Percentiles rank a stretch among this genome's conserved stretches.
phyloP scores from a whole-genome alignment of 2,797 vertebrate genomes.

The Nyctibius grandis region DNA sequence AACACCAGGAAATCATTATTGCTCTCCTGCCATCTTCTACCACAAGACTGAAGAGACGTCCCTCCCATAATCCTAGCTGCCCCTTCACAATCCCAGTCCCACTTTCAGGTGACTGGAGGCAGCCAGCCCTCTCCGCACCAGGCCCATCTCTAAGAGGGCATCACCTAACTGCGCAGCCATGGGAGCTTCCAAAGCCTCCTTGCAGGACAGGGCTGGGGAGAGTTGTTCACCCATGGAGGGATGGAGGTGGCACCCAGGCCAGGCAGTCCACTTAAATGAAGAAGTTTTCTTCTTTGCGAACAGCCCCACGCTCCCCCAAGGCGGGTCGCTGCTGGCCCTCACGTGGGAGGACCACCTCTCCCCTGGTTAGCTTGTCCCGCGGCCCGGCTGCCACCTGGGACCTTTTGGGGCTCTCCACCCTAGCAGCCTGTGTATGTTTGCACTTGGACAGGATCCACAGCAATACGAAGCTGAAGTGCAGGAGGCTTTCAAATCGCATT shows the following conservation, averaged over 20 bases:
- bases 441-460: neutral
- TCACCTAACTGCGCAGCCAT: neutral
- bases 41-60: neutral
- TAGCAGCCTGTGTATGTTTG: too few species aligned
- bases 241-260: accelerated
- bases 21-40: neutral
- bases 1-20: accelerated
- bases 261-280: neutral
- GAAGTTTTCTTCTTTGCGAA: neutral
- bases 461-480: accelerated
- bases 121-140: neutral
- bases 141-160: neutral
- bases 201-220: neutral
- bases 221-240: accelerated
- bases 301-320: accelerated
- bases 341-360: accelerated
- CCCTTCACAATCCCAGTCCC: neutral
- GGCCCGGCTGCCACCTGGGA: accelerated
- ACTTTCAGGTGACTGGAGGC: neutral
- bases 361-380: neutral
- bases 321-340: neutral
- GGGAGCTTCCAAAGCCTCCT: neutral
- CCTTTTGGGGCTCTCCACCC: neutral
- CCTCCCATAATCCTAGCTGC: neutral
- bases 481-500: neutral